phyloP scores from a whole-genome alignment of 2,113 vertebrate genomes.

The Eidolon helvum region DNA sequence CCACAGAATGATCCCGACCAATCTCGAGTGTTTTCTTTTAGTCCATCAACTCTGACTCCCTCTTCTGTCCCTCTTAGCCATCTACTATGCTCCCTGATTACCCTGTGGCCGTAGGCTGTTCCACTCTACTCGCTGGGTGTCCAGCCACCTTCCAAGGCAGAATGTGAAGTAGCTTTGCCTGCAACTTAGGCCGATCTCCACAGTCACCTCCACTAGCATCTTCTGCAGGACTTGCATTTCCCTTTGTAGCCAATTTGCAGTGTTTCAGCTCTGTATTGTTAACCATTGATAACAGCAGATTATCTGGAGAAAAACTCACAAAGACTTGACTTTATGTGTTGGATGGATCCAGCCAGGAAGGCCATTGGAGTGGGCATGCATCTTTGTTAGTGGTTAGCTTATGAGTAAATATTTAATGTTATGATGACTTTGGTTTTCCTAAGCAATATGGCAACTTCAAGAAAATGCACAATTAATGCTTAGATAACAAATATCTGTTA shows the following conservation, averaged over 20 bases:
- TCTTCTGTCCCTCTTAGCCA: background rate
- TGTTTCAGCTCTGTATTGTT: background rate
- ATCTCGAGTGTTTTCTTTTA: background rate
- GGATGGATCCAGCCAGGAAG: background rate
- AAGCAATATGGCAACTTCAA: background rate
- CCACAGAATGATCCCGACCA: background rate
- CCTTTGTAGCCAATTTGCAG: background rate
- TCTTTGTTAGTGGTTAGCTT: background rate
- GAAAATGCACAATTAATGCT: background rate
- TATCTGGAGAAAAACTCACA: background rate
- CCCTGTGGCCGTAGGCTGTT: accelerated
- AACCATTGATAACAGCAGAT: background rate
- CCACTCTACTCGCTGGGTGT: background rate
- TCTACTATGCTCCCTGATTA: background rate
- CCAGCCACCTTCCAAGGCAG: background rate
- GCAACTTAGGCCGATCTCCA: background rate
- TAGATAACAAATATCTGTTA: background rate
- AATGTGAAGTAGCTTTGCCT: background rate
- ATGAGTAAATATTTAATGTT: background rate
- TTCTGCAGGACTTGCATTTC: background rate
- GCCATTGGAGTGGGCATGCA: background rate
- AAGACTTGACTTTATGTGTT: background rate
- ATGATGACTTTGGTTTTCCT: background rate
- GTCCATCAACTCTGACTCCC: accelerated
- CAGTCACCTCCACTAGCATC: too few species aligned